Evolutionary conservation across 2,113 vertebrate genomes (phyloP), one percentile per base, ranked within the genome.

Genomic region (Sapayoa aenigma): DNA sequence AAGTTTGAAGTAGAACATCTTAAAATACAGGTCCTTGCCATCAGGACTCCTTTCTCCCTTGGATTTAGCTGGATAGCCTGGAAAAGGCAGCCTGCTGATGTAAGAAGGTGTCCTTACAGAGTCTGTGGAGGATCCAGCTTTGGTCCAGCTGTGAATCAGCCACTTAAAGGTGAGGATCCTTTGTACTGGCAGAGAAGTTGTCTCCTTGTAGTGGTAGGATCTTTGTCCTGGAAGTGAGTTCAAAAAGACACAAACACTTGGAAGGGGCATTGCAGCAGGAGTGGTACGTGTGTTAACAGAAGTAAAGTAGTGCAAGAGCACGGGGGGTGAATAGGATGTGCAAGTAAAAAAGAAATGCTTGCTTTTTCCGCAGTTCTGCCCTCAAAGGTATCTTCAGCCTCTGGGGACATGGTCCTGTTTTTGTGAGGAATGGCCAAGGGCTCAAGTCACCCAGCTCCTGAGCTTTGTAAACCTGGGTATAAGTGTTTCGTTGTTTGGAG

Each of bases 61-160:
- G 0, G 12, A 22, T 60, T 86, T 59, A 52, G 28, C 30, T 50
- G 28, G 42, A 31, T 31, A 85, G 52, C 39, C 9, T 78, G 42
- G 56, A 58, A 56, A 8, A 82, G 41, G 56, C 73, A 93, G 24
- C 22, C 25, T 0, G 0, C 18, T 11, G 6, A 3, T 1, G 2
- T 44, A 20, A 59, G 31, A 55, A 42, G 46, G 31, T 73, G 35
- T 66, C 35, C 25, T 84, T 72, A 59, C 52, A 50, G 47, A 74
- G 52, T 17, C 31, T 3, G 3, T 72, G 25, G 39, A 67, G 63
- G 25, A 78, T 41, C 23, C 59, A 74, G 37, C 85, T 83, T 90
- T 74, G 20, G 21, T 79, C n/a, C 46, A 58, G 2, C 22, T 27
- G 31, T 79, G 58, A 76, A 37, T 91, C 41, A 41, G 0, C 24